Percentiles rank a stretch among this genome's conserved stretches.
Conservation (phyloP, 2,888 invertebrate species). For the Acleris emargana region DNA sequence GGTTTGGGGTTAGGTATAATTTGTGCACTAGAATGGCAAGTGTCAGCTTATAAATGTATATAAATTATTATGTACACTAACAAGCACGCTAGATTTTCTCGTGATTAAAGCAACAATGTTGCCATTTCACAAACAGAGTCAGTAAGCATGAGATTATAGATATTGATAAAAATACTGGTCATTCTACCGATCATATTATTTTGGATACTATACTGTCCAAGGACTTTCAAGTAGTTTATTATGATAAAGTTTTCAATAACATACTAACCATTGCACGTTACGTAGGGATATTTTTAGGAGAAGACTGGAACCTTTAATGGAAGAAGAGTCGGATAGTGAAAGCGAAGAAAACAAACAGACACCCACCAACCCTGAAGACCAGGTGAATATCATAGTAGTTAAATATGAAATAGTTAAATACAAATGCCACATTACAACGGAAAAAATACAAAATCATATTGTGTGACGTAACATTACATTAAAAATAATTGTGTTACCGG, state of each 20-base stretch:
- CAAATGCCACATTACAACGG: background rate
- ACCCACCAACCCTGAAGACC: conserved; percentile 78
- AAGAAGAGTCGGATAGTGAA: conserved; percentile 90
- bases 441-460: background rate
- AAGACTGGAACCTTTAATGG: conserved; percentile 91
- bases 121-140: too few relatives aligned
- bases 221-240: background rate
- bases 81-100: too few relatives aligned
- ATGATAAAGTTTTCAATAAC: conserved; percentile 40
- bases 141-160: background rate
- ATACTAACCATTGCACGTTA: conserved; percentile 52
- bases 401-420: background rate
- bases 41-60: too few relatives aligned
- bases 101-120: too few relatives aligned
- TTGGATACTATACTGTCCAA: too few relatives aligned
- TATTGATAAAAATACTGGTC: background rate
- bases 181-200: too few relatives aligned
- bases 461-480: background rate
- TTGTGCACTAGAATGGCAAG: too few relatives aligned
- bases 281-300: conserved; percentile 84
- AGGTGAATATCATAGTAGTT: conserved; percentile 71
- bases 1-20: too few relatives aligned
- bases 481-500: background rate
- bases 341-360: conserved; percentile 77
- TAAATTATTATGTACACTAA: too few relatives aligned